Base-by-base conservation (phyloP, 2,113 vertebrate genomes). In the Gavia stellata region DNA sequence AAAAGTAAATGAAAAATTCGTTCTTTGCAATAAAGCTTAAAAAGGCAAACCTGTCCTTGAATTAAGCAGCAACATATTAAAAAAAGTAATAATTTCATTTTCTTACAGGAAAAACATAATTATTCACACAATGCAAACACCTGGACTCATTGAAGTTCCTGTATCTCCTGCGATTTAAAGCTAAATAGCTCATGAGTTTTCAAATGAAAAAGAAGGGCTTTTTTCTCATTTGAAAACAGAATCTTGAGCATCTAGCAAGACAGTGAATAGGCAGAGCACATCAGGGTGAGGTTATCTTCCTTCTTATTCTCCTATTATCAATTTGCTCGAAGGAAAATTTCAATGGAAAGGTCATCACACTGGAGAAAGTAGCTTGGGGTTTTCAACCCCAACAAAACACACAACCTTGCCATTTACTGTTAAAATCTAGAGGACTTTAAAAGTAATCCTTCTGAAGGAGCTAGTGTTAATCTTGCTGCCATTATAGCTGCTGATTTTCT, bases 401-500 rank as follows among this genome's bases (percentile, higher is more conserved):
- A 96, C 92, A 93, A 96, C 87, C 71, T 98, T 98, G 97, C 96
- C 97, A 98, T 81, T 90, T 86, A 49, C 75, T 49, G 98, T 98
- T 98, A 98, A 98, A 98, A 98, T 94, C 88, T 96, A 96, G 91
- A 93, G 82, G 96, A 97, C 81, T 97, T 92, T 72, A 96, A 94
- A 94, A 93, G 92, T 96, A 98, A 98, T 97, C 97, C 96, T 94
- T 95, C 95, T 96, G 28, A 97, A 97, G 98, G 94, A 95, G 89
- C 34, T 24, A 74, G 87, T 95, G 95, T 95, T 97, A 97, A 98
- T 98, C 96, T 93, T 91, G 29, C 36, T 95, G 95, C 85, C 86
- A 94, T 94, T 94, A 67, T 47, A 84, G 23, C 77, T 97, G 95
- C 97, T 97, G 97, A 95, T 97, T 98, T 97, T 90, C 85, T 97